Evolutionary conservation across 2,797 vertebrate species (phyloP).

Genomic region (Alfaro cultratus): DNA sequence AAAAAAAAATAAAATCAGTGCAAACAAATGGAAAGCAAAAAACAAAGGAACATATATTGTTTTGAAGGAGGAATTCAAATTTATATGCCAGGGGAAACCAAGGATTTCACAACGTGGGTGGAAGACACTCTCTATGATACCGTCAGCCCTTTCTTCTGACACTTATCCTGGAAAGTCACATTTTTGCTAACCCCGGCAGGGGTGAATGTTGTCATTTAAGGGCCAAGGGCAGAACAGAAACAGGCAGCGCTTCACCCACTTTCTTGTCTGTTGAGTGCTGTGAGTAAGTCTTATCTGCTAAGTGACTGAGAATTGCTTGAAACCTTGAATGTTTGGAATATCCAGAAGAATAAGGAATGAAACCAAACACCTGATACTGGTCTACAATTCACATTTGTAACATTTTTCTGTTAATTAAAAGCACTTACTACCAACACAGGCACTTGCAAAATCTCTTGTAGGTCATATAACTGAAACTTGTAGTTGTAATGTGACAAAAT

Average conservation of each 20-base stretch:
- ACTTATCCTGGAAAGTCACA: background rate
- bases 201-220: background rate
- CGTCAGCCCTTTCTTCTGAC: background rate
- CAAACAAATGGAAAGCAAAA: constrained; percentile 37
- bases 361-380: background rate
- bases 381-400: background rate
- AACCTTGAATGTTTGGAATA: background rate
- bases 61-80: constrained; percentile 24
- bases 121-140: background rate
- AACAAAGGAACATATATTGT: constrained; percentile 19
- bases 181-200: background rate
- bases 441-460: background rate
- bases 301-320: background rate
- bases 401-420: background rate
- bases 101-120: background rate
- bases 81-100: constrained; percentile 34
- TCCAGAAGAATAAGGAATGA: background rate
- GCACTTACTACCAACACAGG: background rate
- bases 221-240: background rate
- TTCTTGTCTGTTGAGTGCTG: background rate
- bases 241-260: background rate
- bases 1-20: background rate
- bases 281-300: background rate
- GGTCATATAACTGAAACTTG: background rate
- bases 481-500: background rate